These are phyloP conservation scores for Mactromeris polynyma DNA, from an alignment of 2,888 invertebrate species.

Conservation along the genomic window DNA sequence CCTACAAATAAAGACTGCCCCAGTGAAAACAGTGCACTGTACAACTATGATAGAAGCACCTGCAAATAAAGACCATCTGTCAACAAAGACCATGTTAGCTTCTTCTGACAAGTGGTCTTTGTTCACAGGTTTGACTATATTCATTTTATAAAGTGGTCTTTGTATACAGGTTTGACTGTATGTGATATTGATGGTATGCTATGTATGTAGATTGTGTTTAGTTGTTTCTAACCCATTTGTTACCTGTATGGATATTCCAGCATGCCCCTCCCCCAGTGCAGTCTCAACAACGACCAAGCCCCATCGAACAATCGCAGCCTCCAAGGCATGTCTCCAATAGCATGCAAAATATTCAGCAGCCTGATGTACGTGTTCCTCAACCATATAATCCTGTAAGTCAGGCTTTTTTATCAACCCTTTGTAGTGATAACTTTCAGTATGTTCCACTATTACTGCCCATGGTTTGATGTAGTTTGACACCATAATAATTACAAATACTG, in stretches of 20 bases:
- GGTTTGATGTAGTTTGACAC: background rate
- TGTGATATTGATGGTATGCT: background rate
- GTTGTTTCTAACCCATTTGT: conserved; percentile 33
- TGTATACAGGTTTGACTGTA: too few relatives aligned
- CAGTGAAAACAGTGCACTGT: too few relatives aligned
- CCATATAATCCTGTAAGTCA: conserved; percentile 61
- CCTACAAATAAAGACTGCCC: too few relatives aligned
- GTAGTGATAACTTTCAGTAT: background rate
- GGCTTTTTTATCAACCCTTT: background rate
- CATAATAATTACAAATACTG: background rate
- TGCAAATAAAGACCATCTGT: too few relatives aligned
- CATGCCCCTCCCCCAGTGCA: conserved; percentile 46
- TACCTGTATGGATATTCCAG: conserved; percentile 37
- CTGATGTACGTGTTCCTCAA: conserved; percentile 8
- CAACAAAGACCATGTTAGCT: too few relatives aligned
- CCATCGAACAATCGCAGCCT: conserved; percentile 27
- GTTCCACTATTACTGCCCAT: background rate
- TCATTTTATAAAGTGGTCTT: too few relatives aligned
- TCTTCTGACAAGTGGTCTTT: too few relatives aligned
- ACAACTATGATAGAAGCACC: too few relatives aligned
- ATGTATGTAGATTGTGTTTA: background rate
- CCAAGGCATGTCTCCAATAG: conserved; percentile 46
- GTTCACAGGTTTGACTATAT: too few relatives aligned
- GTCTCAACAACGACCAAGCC: conserved; percentile 34
- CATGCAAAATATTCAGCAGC: conserved; percentile 51